These are phyloP conservation scores for Aradus depressus DNA, from an alignment of 2,888 invertebrate species.

Conservation along the genomic window DNA sequence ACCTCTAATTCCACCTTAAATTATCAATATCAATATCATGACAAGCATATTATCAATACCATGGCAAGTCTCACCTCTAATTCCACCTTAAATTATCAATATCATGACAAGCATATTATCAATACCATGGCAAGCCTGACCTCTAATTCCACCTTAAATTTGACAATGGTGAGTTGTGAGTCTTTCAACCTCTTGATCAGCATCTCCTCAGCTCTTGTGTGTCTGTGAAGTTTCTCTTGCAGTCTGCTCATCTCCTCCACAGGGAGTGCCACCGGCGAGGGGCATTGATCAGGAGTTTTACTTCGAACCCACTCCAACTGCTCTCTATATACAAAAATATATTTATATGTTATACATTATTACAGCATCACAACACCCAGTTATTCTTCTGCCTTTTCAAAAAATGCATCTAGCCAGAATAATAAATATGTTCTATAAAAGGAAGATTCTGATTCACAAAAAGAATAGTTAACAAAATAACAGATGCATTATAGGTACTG, in stretches of 20 bases:
- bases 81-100: no score
- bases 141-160: constrained; percentile 51
- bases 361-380: background rate
- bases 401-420: no score
- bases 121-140: no score
- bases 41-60: background rate
- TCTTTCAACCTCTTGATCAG: constrained; percentile 28
- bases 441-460: no score
- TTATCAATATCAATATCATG: no score
- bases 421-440: no score
- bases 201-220: constrained; percentile 57
- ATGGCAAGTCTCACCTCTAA: no score
- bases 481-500: no score
- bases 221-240: constrained; percentile 48
- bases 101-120: background rate
- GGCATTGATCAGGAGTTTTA: constrained; percentile 37
- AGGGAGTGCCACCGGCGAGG: constrained; percentile 39
- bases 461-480: no score
- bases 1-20: no score
- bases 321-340: constrained; percentile 38
- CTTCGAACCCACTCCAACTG: constrained; percentile 42
- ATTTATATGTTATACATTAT: background rate
- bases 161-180: constrained; percentile 48
- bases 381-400: background rate
- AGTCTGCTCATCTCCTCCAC: constrained; percentile 47